Evolutionary conservation across 1,140 invertebrate genomes (phyloP).

Genomic region (Diuraphis noxia): DNA sequence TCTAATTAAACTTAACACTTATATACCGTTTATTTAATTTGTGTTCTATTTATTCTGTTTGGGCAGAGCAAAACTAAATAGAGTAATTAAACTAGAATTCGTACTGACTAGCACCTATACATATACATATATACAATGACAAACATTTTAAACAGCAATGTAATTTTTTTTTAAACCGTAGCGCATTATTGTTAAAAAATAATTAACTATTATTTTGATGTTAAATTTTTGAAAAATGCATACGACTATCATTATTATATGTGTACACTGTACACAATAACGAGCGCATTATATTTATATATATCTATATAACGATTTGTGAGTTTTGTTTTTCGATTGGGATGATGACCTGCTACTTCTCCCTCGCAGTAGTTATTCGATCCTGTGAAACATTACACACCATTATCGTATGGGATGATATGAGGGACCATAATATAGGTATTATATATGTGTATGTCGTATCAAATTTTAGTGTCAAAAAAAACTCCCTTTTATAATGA

Average conservation of each 20-base stretch:
- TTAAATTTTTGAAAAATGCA: background rate
- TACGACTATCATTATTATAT: background rate
- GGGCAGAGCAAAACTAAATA: background rate
- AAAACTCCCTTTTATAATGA: background rate
- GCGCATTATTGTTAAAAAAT: background rate
- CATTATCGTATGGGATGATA: background rate
- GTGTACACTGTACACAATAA: background rate
- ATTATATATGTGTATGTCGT: background rate
- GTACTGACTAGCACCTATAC: background rate
- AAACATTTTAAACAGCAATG: background rate
- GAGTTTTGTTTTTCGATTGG: background rate
- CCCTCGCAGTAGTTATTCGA: background rate
- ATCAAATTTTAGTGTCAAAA: slow-evolving; percentile 9
- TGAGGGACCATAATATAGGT: background rate
- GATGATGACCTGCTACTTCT: background rate
- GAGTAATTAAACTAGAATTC: background rate
- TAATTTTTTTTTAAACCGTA: background rate
- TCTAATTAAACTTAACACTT: too few relatives aligned
- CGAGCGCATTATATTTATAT: background rate
- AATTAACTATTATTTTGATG: background rate
- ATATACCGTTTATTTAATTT: too few relatives aligned
- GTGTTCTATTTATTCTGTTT: too few relatives aligned
- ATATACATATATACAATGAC: too few relatives aligned
- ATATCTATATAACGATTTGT: too few relatives aligned
- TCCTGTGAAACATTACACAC: background rate